Evolutionary conservation across 2,113 vertebrate genomes (phyloP), one percentile per base, ranked within the genome.

Genomic region (Circaetus gallicus): DNA sequence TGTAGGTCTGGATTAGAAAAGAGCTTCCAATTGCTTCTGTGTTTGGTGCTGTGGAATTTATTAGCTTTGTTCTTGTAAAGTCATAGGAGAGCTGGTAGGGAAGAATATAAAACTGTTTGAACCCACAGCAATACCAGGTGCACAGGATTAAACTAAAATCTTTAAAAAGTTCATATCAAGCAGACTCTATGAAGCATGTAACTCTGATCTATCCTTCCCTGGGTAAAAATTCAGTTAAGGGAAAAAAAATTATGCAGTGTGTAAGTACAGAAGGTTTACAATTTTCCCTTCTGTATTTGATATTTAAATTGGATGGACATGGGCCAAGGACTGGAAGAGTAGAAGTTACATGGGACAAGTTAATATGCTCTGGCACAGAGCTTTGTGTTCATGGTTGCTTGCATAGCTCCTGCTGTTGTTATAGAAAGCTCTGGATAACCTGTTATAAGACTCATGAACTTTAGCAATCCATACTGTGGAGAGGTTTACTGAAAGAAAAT

Each of bases 11-110:
- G 36, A 69, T 82, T 95, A 90, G 62, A 85, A 94, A 95, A 80
- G 15, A 82, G 31, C 40, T 96, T 93, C 94, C 91, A 92, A 40
- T 59, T 78, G 65, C 80, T 94, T 96, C 90, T 90, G 65, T 91
- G 61, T 82, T 96, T 92, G 56, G 70, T 93, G 53, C 62, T 72
- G 45, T 90, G 84, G 93, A 96, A 93, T 95, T 96, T 95, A 95
- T 85, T 88, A 53, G 36, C 45, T 95, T 88, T 85, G 13, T 62
- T 95, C 95, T 95, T 86, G 53, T 93, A 96, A 96, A 96, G 21
- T 88, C 74, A 58, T 88, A 82, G 58, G 82, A 93, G 73, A 94
- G 45, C 66, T 82, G 34, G 84, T 96, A 93, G 78, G 25, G 43
- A 91, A 96, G 36, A 90, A 62, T 82, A 87, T 70, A 93, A 82